Conservation (phyloP, 1,140 invertebrate genomes). For the Melitaea cinxia region DNA sequence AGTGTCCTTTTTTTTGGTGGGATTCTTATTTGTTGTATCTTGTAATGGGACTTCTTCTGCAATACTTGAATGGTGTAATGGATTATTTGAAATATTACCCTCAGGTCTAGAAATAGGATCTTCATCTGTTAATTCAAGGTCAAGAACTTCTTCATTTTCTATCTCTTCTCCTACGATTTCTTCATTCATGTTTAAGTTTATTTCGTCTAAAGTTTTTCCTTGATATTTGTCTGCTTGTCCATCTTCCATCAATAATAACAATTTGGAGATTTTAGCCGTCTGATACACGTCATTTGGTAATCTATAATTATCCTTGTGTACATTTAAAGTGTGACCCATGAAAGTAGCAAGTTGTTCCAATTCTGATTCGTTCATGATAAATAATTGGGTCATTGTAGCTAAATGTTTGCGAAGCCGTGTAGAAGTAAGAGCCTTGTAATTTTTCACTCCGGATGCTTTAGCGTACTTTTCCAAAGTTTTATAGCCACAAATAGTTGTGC, state of each 20-base stretch:
- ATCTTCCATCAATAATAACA: conserved; percentile 60
- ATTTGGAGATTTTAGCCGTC: conserved; percentile 47
- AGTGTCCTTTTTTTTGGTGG: conserved; percentile 16
- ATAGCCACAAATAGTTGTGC: conserved; percentile 46
- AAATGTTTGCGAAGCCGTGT: conserved; percentile 58
- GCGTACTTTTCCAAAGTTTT: conserved; percentile 51
- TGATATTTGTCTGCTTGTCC: conserved; percentile 47
- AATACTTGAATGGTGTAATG: too few species aligned
- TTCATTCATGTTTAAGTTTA: conserved; percentile 52
- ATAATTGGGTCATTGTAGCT: conserved; percentile 58
- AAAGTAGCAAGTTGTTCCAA: conserved; percentile 52
- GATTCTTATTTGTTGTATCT: not conserved
- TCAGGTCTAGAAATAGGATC: not conserved
- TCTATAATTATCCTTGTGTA: conserved; percentile 34
- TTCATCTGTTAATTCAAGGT: not conserved
- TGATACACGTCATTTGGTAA: conserved; percentile 32
- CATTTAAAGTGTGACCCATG: conserved; percentile 45
- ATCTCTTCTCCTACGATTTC: conserved; percentile 7
- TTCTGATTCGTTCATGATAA: conserved; percentile 51
- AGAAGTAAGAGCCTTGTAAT: conserved; percentile 45
- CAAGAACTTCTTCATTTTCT: conserved; percentile 18
- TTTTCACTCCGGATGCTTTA: conserved; percentile 43
- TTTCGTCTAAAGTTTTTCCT: conserved; percentile 59
- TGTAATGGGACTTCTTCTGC: not conserved
- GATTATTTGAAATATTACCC: too few species aligned